Evolutionary conservation across 2,797 vertebrate species (phyloP).

Genomic region (Molothrus ater): DNA sequence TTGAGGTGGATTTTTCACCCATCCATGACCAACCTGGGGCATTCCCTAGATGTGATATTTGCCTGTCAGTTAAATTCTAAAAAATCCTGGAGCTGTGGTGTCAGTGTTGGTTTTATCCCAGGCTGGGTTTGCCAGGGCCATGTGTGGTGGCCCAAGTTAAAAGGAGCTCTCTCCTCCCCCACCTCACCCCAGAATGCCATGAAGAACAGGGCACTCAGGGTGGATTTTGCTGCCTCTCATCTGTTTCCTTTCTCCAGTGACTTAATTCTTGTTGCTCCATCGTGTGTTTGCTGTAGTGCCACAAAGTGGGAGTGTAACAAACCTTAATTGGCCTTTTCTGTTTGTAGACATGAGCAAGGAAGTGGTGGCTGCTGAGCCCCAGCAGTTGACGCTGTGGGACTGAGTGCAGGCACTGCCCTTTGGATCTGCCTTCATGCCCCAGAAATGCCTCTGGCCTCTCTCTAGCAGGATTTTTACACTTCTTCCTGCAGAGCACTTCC

Average conservation of each 20-base stretch:
- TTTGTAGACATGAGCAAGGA: neutral
- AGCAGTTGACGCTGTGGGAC: neutral
- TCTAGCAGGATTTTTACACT: neutral
- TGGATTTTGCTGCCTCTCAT: neutral
- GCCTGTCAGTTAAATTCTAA: neutral
- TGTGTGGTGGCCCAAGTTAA: neutral
- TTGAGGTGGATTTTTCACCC: neutral
- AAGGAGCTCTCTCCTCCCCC: neutral
- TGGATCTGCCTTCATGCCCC: neutral
- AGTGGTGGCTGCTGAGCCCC: neutral
- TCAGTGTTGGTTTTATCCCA: neutral
- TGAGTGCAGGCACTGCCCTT: neutral
- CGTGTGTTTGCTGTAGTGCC: neutral
- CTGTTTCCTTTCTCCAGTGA: neutral
- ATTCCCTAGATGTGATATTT: neutral
- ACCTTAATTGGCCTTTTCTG: neutral
- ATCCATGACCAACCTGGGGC: neutral
- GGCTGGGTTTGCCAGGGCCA: neutral
- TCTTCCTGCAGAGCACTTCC: neutral
- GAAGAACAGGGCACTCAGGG: neutral
- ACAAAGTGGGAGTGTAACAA: neutral
- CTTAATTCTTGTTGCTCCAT: neutral
- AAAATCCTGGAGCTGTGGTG: neutral
- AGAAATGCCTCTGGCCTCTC: neutral
- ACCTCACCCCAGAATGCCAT: neutral